phyloP scores from a whole-genome alignment of 2,113 vertebrate genomes.

The Spilogale gracilis region DNA sequence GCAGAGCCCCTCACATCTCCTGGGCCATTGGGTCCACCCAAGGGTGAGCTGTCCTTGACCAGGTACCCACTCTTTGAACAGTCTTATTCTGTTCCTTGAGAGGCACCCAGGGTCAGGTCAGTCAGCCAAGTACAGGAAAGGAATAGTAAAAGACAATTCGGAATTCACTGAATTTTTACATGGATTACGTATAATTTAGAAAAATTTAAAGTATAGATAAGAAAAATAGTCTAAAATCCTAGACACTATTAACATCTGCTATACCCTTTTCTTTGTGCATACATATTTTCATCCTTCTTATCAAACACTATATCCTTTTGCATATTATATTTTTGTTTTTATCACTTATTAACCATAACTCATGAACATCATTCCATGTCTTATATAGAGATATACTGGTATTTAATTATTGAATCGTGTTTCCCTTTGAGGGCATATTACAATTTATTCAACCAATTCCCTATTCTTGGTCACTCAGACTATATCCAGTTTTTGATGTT shows the following conservation, averaged over 20 bases:
- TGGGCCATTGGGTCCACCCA: not conserved
- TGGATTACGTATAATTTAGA: not conserved
- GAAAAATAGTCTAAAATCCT: slow-evolving; percentile 1
- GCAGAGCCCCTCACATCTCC: not conserved
- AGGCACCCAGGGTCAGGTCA: not conserved
- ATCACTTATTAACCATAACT: slow-evolving; percentile 13
- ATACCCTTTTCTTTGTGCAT: not conserved
- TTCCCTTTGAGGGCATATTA: not conserved
- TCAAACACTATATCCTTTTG: not conserved
- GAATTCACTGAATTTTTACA: slow-evolving; percentile 2
- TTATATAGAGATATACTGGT: not conserved
- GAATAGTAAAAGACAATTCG: not conserved
- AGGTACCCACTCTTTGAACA: not conserved
- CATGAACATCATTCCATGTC: not conserved
- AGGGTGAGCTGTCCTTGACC: not conserved
- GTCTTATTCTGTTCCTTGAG: not conserved
- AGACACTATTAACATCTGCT: not conserved
- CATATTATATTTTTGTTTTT: not conserved
- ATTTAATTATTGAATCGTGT: slow-evolving; percentile 31
- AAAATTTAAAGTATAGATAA: not conserved
- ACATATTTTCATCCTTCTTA: not conserved
- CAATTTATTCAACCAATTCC: not conserved
- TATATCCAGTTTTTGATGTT: not conserved
- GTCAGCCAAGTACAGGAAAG: not conserved
- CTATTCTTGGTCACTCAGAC: not conserved